These are phyloP conservation scores for Cephalopachus bancanus DNA, from an alignment of 2,797 vertebrate genomes.

Conservation along the genomic window DNA sequence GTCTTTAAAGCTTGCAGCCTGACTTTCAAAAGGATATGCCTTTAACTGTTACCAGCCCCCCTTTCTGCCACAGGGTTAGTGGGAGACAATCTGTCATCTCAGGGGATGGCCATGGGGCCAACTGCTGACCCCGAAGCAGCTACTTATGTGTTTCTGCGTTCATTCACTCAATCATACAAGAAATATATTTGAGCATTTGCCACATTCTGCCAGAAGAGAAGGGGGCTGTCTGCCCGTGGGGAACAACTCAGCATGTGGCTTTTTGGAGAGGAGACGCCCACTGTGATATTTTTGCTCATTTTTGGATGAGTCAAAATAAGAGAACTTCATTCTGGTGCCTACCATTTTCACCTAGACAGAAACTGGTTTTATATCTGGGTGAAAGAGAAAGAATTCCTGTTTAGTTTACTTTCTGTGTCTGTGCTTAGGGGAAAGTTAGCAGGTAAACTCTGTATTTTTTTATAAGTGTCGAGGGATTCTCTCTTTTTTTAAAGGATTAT, in stretches of 20 bases:
- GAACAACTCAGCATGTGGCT: neutral
- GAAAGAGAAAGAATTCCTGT: neutral
- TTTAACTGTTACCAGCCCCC: too few species aligned
- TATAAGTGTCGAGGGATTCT: neutral
- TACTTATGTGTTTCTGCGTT: too few species aligned
- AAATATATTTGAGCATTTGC: too few species aligned
- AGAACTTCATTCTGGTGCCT: neutral
- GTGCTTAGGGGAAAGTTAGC: neutral
- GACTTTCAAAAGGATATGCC: too few species aligned
- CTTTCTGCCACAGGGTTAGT: too few species aligned
- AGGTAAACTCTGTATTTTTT: neutral
- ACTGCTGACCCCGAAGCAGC: too few species aligned
- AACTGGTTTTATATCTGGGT: neutral
- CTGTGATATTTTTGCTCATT: neutral
- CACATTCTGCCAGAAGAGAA: too few species aligned
- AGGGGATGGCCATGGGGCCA: too few species aligned
- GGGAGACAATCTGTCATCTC: too few species aligned
- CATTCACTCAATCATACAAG: too few species aligned
- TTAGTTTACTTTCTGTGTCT: neutral
- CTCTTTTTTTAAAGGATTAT: neutral
- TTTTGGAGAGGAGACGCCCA: neutral
- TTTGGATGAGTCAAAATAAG: neutral
- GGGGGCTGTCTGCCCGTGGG: accelerated
- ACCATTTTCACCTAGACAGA: neutral
- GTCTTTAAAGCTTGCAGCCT: too few species aligned